These are phyloP conservation scores for Cyclargus thomasi DNA, from an alignment of 1,140 invertebrate species.

Conservation along the genomic window DNA sequence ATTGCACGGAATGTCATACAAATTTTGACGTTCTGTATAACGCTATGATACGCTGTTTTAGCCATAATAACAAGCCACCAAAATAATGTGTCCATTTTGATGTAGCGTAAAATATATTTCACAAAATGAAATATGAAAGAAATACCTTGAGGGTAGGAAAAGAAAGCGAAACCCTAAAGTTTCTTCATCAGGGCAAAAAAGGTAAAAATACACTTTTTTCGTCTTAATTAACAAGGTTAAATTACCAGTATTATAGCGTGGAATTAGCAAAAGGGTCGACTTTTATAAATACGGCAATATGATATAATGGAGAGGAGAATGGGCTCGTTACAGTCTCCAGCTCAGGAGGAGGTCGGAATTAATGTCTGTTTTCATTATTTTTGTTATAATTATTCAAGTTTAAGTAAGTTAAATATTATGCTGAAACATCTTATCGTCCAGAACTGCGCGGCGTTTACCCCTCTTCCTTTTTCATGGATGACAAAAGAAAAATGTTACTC, in stretches of 20 bases:
- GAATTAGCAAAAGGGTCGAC: constrained; percentile 28
- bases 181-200: constrained; percentile 14
- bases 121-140: background rate
- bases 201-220: constrained; percentile 28
- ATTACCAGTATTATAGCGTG: constrained; percentile 37
- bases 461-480: background rate
- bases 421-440: constrained; percentile 5
- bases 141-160: background rate
- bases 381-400: constrained; percentile 15
- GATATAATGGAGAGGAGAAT: constrained; percentile 44
- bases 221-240: constrained; percentile 45
- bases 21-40: too few relatives aligned
- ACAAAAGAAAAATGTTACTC: background rate
- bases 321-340: constrained; percentile 32
- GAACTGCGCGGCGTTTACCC: background rate
- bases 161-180: constrained; percentile 9
- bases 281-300: constrained; percentile 49
- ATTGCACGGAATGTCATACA: too few relatives aligned
- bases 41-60: too few relatives aligned
- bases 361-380: constrained; percentile 24
- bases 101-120: background rate
- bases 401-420: constrained; percentile 6
- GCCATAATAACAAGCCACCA: background rate
- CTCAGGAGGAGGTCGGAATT: constrained; percentile 15
- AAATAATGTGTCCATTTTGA: background rate